Base-by-base conservation (phyloP, 92 coral and sea anemone genomes). In the Epizoanthus ramosus region DNA sequence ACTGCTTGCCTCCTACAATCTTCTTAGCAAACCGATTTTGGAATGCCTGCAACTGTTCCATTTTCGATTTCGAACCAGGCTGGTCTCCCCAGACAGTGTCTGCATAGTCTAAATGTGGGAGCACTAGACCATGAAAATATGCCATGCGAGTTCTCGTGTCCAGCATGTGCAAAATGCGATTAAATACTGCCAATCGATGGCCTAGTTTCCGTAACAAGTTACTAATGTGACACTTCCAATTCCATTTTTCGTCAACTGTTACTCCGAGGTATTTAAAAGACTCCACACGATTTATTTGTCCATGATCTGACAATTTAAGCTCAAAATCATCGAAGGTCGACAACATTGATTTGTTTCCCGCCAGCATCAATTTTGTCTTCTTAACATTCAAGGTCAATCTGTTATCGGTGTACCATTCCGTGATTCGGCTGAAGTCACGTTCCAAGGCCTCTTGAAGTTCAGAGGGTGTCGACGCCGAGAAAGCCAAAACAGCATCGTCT, bases 241-340 rank as follows among this genome's bases (percentile, higher is more conserved):
- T 69, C 88, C 85, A 83, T 45, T 88, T 88, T 75, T 63, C 75
- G 19, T 88, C 88, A 41, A 31, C 59, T 88, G 80, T 68, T 58
- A 77, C 87, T 25, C 87, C 91, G 66, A 70, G 68, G 45, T 81
- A 83, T 69, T 77, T 71, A 45, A 79, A 88, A 7, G 88, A 88
- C 80, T 75, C 67, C 72, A 74, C 83, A 64, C 87, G 84, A 35
- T 82, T 75, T n/a, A 64, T 66, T 75, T 82, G 83, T 12, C 74
- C 70, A 39, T 80, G 80, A 25, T 79, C 66, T 22, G 53, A 28
- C 74, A 31, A n/a, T n/a, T n/a, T 0, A 19, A 85, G 31, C 84
- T 80, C 57, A 6, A 53, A 85, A 50, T 89, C 61, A 2, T 80
- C 85, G 80, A 89, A 85, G 25, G 19, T 14, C 1, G 87, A 65